Base-by-base conservation (phyloP, 2,113 vertebrate genomes). In the Delphinus delphis region DNA sequence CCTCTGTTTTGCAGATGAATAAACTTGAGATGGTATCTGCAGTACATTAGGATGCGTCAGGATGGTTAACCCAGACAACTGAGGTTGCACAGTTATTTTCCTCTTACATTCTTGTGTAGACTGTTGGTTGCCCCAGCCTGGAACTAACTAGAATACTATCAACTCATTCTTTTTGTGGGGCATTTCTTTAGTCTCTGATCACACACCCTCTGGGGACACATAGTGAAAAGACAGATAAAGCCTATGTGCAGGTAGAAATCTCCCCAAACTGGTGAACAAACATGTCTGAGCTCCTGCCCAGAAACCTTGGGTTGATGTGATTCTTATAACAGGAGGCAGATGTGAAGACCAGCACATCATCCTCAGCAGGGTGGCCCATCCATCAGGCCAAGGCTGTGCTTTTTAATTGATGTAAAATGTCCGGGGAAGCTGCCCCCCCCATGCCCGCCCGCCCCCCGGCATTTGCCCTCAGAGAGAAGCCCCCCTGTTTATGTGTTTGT, bases 361-460 rank as follows among this genome's bases (percentile, higher is more conserved):
- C 33, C 67, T 28, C 21, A n/a, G 33, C n/a, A 20, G 12, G 2
- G 5, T 23, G n/a, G 33, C 38, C 8, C 2, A 4, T 33, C 28
- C 62, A 88, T 44, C 73, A 68, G 23, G 28, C 20, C 68, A 25
- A 47, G 12, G 41, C 12, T 20, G n/a, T 0, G 0, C 17, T 60
- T 67, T 8, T 86, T 53, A 53, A 41, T 17, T 11, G 71, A 80
- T 25, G 25, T 26, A 38, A 28, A 38, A 3, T 23, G 79, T 53
- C 70, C 0, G 38, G 67, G 60, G 76, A 86, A 70, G n/a, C 53
- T 55, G 33, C 1, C 13, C 3, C 23, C 36, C 65, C 0, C 23
- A 14, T 53, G 15, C 50, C 4, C n/a, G 31, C 21, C 25, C 3
- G 10, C 11, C 55, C 7, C 28, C 20, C n/a, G 31, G 28, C 15